Conservation (phyloP, 2,888 invertebrate species). For the Xanthorhoe designata region DNA sequence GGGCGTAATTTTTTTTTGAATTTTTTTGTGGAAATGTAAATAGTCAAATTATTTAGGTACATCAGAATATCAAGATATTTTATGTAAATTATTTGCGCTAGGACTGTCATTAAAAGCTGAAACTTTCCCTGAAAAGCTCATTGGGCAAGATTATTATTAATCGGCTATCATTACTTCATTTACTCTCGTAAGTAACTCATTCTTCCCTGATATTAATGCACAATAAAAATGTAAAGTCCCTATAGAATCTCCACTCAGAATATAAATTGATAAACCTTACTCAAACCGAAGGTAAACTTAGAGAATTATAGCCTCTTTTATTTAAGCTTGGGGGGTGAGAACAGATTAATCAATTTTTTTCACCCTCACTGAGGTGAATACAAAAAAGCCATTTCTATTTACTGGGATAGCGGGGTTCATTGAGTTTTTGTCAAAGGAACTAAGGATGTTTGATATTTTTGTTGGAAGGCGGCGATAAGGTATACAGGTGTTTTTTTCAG, state of each 20-base stretch:
- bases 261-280: slow-evolving; percentile 7
- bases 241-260: not conserved
- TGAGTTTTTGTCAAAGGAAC: not conserved
- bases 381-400: slow-evolving; percentile 38
- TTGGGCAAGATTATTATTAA: not conserved
- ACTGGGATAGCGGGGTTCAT: not conserved
- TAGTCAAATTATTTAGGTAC: too few species aligned
- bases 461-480: too few species aligned
- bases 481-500: too few species aligned
- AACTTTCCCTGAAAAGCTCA: not conserved
- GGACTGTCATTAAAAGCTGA: too few species aligned
- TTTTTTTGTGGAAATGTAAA: too few species aligned
- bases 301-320: slow-evolving; percentile 31
- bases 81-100: too few species aligned
- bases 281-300: slow-evolving; percentile 7
- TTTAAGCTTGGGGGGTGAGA: slow-evolving; percentile 29
- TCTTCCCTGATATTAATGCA: not conserved
- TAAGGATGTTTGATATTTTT: not conserved
- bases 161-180: not conserved
- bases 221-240: not conserved
- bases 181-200: not conserved
- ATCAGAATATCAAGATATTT: too few species aligned
- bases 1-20: too few species aligned
- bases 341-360: slow-evolving; percentile 37
- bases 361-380: slow-evolving; percentile 33